A percentile compares a stretch with the other conserved stretches of the same genome.
phyloP scores from a whole-genome alignment of 2,113 vertebrate species.

The Amphiprion percula region DNA sequence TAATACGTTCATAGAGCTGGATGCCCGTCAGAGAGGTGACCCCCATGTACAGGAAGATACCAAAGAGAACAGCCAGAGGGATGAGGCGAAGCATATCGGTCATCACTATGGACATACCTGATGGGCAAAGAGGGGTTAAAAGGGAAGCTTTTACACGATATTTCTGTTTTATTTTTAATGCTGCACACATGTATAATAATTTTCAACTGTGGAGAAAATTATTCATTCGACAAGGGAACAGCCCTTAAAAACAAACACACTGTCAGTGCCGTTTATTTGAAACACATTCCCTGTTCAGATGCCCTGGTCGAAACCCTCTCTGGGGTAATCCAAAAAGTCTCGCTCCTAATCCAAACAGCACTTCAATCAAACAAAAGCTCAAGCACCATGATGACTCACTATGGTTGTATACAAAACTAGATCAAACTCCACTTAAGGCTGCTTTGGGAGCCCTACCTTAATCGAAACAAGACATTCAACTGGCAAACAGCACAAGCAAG shows the following conservation, averaged over 20 bases:
- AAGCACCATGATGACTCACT: slow-evolving; percentile 31
- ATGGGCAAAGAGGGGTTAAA: not conserved
- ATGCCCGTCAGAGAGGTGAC: slow-evolving; percentile 97
- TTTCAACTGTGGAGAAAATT: slow-evolving; percentile 31
- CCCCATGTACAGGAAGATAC: slow-evolving; percentile 99
- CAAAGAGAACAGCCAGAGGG: slow-evolving; percentile 96
- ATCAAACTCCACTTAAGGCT: slow-evolving; percentile 33
- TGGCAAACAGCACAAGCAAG: not conserved
- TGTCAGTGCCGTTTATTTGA: slow-evolving; percentile 41
- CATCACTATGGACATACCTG: slow-evolving; percentile 98
- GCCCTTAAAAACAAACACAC: slow-evolving; percentile 21
- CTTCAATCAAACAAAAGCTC: slow-evolving; percentile 47
- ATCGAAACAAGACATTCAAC: slow-evolving; percentile 40
- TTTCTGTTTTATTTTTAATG: not conserved
- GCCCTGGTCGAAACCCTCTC: slow-evolving; percentile 14
- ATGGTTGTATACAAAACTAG: slow-evolving; percentile 8
- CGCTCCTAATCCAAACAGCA: slow-evolving; percentile 34
- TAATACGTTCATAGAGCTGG: slow-evolving; percentile 95
- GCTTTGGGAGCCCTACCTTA: slow-evolving; percentile 39
- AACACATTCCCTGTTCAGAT: slow-evolving; percentile 31
- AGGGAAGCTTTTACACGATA: not conserved
- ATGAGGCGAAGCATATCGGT: slow-evolving; percentile 93
- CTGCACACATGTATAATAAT: not conserved
- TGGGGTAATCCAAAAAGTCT: slow-evolving; percentile 34
- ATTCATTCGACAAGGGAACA: slow-evolving; percentile 20